Base-by-base conservation (phyloP, 1,140 invertebrate species). In the Macrocentrus cingulum region DNA sequence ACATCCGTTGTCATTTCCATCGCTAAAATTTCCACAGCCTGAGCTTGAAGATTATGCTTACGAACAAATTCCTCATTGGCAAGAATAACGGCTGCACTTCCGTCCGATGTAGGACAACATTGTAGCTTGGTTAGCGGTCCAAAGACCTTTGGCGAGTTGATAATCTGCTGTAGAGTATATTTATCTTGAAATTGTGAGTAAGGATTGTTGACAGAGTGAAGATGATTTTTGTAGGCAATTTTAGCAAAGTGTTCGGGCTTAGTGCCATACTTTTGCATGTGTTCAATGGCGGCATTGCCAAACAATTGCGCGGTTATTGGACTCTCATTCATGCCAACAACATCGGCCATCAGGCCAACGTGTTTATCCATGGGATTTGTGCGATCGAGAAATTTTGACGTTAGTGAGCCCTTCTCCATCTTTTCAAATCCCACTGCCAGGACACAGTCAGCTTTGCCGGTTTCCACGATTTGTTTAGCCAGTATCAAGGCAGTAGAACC, bases 61-160 rank as follows among this genome's bases (percentile, higher is more conserved):
- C 82, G 84, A 1, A 99, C 94, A 79, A 97, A 98, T 1, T 90
- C 86, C 79, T 98, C 94, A 41, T 90, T 95, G 41, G 88, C 94
- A 13, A 99, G 66, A 60, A 99, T 85, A 0, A 89, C 95, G 25
- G 95, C 95, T 16, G 92, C 97, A 13, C 94, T 87, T 7, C 97
- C 97, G 82, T 99, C 95, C 22, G 95, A 97, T 1, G 96, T 99
- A 16, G 97, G 97, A 74, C 95, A 98, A 75, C 97, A 98, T 70
- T 97, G 94, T 9, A 98, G 80, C 74, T 97, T 97, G 5, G 96
- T 98, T 9, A 99, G 79, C 0, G 94, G 92, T 7, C 90, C 92
- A 75, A 89, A 93, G 36, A 99, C 85, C 69, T 84, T 84, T 2
- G 91, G 90, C 0, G 95, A 94, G 13, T 88, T 86, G 72, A 91